Base-by-base conservation (phyloP, 2,113 vertebrate species). In the Gorsachius goisagi region DNA sequence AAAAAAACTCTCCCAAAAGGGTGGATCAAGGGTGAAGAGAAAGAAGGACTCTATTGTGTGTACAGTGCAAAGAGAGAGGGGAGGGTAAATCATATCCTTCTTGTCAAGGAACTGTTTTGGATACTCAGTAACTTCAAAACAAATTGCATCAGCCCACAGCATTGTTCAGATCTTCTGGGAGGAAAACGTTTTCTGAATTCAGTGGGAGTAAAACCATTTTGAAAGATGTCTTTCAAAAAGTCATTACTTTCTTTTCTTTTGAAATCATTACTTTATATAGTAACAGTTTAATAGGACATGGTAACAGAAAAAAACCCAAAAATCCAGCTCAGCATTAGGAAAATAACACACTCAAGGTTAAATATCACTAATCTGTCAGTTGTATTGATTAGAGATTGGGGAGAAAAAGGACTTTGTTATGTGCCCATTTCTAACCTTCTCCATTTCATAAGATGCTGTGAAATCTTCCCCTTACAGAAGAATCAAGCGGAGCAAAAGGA, bases 141-240 rank as follows among this genome's bases (percentile, higher is more conserved):
- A 92, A 96, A 89, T 96, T 95, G 50, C 74, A 88, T 88, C 76
- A 84, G 71, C 72, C 77, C 76, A 84, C 67, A 82, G 55, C 45
- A 33, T 39, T 83, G 71, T 89, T 96, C 59, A 66, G n/a, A 39
- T 72, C 74, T 71, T 85, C 82, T 86, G 56, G 69, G 90, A 94
- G n/a, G 79, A 93, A 95, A 86, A 85, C 0, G 0, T 78, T 88
- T 92, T 95, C 82, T 89, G 94, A 95, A 90, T 91, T 83, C 68
- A 84, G 85, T 90, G 86, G 76, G 80, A 94, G 71, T 74, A 52
- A 95, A 95, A 85, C 39, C 14, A 75, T 71, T 96, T 79, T 88
- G 83, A 97, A 91, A 79, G 35, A 67, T 69, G 52, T 50, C 67
- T 96, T 96, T 91, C 83, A 89, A 94, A 68, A 91, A 95, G 74